Evolutionary conservation across 2,797 vertebrate species (phyloP).

Genomic region (Coendou prehensilis): DNA sequence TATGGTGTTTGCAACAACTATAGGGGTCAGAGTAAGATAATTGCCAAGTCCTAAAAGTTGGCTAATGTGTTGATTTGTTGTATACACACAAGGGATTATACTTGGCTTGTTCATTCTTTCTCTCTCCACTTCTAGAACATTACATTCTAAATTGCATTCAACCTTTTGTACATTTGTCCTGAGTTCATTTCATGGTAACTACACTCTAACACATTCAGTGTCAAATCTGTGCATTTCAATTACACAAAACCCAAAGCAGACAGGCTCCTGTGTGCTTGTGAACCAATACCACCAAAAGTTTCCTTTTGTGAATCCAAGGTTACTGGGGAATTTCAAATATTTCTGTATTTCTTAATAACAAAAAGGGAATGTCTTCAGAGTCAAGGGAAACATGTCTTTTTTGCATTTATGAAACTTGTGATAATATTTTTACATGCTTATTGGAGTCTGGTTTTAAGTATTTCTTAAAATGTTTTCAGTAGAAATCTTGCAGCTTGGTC

Average conservation of each 20-base stretch:
- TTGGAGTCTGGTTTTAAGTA: constrained; percentile 46
- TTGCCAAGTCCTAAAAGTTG: constrained; percentile 18
- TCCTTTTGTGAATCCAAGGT: constrained; percentile 73
- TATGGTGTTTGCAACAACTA: background rate
- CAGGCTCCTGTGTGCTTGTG: constrained; percentile 40
- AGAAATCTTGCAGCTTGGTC: constrained; percentile 50
- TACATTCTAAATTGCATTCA: constrained; percentile 72
- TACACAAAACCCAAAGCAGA: constrained; percentile 81
- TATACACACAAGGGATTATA: constrained; percentile 36
- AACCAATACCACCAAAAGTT: constrained; percentile 75
- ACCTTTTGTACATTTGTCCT: constrained; percentile 76
- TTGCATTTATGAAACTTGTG: constrained; percentile 19
- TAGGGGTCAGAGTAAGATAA: constrained; percentile 31
- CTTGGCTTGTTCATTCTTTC: constrained; percentile 54
- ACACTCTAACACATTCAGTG: constrained; percentile 72
- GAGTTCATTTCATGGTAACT: constrained; percentile 75
- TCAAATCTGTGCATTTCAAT: constrained; percentile 83
- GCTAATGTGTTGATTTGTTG: constrained; percentile 34
- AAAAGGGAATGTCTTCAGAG: constrained; percentile 51
- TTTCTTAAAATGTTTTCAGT: constrained; percentile 65
- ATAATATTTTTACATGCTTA: constrained; percentile 47
- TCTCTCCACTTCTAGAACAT: constrained; percentile 59
- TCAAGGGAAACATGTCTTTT: constrained; percentile 53
- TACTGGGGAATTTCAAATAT: constrained; percentile 79
- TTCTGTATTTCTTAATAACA: constrained; percentile 55